Evolutionary conservation across 2,113 vertebrate species (phyloP), one percentile per base, ranked within the genome.

Genomic region (Scomber scombrus): DNA sequence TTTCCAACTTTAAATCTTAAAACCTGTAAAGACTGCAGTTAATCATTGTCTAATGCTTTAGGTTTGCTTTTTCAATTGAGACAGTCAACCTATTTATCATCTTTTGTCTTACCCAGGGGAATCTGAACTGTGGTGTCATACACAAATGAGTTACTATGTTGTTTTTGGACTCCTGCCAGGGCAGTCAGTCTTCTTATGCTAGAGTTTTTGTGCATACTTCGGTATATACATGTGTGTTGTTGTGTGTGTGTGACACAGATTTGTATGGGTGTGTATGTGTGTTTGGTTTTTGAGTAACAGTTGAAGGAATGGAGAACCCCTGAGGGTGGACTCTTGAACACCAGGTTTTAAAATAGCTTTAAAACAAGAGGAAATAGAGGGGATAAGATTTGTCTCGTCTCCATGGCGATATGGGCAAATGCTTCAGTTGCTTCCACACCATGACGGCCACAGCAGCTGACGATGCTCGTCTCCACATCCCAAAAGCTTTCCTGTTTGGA

Each of bases 301-400:
- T 74, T 71, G 68, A 85, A 71, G 54, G 50, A 46, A 78, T 58
- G 46, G 51, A 63, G 70, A 84, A 52, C 52, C 84, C 88, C 79
- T 64, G 61, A 84, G 85, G 69, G 62, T 68, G 34, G 54, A 82
- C 31, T 84, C 66, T 80, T 84, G 23, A 78, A 84, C 82, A 79
- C 65, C 54, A 23, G 58, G 64, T 75, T 90, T 91, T 89, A 83
- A 91, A 93, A 90, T 81, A 89, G 52, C 71, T 78, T 69, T 10
- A 75, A 75, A 73, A 74, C 40, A 63, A 61, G 43, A 26, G 61
- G 46, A 62, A 62, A 75, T 43, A 80, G 47, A 63, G 43, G 57
- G 57, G 67, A 46, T 51, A 56, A 58, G 81, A 63, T 78, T 72
- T 84, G 56, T 81, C 56, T 80, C 43, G 47, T 87, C 81, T 91